Conservation (phyloP, 2,113 vertebrate species). For the Oryzias woworae region DNA sequence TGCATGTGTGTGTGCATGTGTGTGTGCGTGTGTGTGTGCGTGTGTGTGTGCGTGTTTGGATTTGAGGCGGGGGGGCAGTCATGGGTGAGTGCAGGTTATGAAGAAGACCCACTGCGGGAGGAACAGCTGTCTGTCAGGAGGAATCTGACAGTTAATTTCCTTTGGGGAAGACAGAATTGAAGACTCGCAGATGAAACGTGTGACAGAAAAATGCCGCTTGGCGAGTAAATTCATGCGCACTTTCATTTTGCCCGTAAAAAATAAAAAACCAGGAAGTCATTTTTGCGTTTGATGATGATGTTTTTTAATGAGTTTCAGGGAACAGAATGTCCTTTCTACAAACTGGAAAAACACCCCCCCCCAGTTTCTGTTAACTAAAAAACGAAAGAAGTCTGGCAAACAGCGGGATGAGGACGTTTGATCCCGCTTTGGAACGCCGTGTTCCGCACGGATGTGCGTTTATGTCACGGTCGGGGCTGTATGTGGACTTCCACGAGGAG, state of each 20-base stretch:
- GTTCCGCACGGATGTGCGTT: slow-evolving; percentile 17
- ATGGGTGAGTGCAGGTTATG: slow-evolving; percentile 58
- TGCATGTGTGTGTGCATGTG: slow-evolving; percentile 44
- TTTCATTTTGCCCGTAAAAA: not conserved
- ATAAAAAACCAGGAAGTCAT: not conserved
- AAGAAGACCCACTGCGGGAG: slow-evolving; percentile 64
- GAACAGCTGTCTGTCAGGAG: slow-evolving; percentile 80
- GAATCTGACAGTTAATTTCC: slow-evolving; percentile 77
- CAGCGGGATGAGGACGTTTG: slow-evolving; percentile 1
- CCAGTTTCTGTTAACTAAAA: too few species aligned
- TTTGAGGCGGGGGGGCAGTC: slow-evolving; percentile 15
- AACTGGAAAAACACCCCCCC: not conserved
- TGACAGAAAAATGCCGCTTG: slow-evolving; percentile 17
- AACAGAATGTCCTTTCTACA: not conserved
- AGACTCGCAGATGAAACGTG: slow-evolving; percentile 34
- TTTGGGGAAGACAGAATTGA: slow-evolving; percentile 68
- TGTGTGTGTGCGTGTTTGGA: slow-evolving; percentile 37
- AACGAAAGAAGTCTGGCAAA: not conserved
- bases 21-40: slow-evolving; percentile 39
- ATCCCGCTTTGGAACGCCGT: not conserved
- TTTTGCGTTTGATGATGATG: not conserved
- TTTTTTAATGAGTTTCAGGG: not conserved
- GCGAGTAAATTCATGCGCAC: not conserved
- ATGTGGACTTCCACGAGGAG: slow-evolving; percentile 16
- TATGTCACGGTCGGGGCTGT: slow-evolving; percentile 26